Evolutionary conservation across 1,140 invertebrate genomes (phyloP), one percentile per base, ranked within the genome.

Genomic region (Zaprionus taronus): DNA sequence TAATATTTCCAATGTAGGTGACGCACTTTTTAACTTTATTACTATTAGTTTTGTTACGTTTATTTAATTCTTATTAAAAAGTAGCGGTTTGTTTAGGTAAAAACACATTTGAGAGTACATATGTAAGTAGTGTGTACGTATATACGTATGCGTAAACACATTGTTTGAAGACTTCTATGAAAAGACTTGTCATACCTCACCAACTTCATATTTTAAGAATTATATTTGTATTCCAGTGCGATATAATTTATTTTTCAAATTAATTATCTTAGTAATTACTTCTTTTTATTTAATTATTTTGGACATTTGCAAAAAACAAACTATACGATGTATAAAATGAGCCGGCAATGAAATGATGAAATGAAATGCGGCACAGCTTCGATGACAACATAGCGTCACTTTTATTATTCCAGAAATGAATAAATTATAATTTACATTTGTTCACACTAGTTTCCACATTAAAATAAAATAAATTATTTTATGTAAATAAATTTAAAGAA

Each of bases 161-260:
- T 51, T 51, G 47, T 51, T 14, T 14, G 47, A 24, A 51, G 47
- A 24, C 9, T 24, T 64, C 36, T 22, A 47, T 12, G 20, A 20
- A 41, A 20, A 53, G n/a, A 53, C 34, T 47, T 51, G 12, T n/a
- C 72, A 20, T 74, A 75, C 72, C 72, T 75, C 53, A 75, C 72
- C 60, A 75, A 64, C 44, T 75, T 75, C 72, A 75, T 75, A 22
- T 58, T 75, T 36, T 14, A 51, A 41, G 57, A 22, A 34, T 34
- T 58, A 31, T 41, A 26, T 51, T 22, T 34, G 17, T 51, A 28
- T 34, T 51, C 34, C 31, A 53, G 41, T 38, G 24, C 31, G 15
- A 15, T 12, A 14, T 12, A 20, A 28, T 41, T 22, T 53, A 28
- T 5, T 22, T 24, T 51, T 0, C 9, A 14, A 51, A 51, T 51